A percentile compares a stretch with the other conserved stretches of the same genome.
Conservation (phyloP, 2,797 vertebrate genomes). For the Myotis planiceps region DNA sequence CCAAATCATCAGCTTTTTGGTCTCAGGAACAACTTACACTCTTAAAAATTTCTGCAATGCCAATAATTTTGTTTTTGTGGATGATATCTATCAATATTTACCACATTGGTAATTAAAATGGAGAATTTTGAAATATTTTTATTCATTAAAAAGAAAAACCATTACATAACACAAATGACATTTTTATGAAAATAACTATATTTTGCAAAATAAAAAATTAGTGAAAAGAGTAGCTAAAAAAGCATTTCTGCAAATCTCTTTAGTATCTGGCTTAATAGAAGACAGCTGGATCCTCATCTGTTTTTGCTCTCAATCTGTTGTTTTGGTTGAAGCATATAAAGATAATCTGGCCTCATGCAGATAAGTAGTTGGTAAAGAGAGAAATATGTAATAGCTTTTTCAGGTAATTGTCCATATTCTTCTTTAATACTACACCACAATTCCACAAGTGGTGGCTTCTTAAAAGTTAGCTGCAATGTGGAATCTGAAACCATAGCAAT, state of each 20-base stretch:
- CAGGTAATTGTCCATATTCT: not conserved
- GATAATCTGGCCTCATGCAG: not conserved
- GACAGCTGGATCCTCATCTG: not conserved
- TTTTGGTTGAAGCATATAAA: not conserved
- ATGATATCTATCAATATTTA: not conserved
- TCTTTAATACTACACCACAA: conserved; percentile 32
- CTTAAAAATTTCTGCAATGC: not conserved
- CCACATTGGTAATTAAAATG: not conserved
- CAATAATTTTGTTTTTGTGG: not conserved
- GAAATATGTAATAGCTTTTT: not conserved
- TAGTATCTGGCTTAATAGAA: conserved; percentile 13
- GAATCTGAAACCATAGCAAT: not conserved
- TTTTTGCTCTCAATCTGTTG: not conserved
- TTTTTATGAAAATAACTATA: conserved; percentile 28
- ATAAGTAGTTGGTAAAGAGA: not conserved
- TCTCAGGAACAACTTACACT: conserved; percentile 12
- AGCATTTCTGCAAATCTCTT: conserved; percentile 28
- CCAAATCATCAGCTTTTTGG: not conserved
- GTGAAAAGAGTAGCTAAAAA: not conserved
- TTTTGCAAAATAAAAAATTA: conserved; percentile 52
- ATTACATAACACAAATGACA: not conserved
- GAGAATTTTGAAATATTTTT: conserved; percentile 10
- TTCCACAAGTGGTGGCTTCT: not conserved
- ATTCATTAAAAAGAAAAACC: not conserved
- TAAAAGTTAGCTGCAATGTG: not conserved